Base-by-base conservation (phyloP, 2,113 vertebrate genomes). In the Parus major region DNA sequence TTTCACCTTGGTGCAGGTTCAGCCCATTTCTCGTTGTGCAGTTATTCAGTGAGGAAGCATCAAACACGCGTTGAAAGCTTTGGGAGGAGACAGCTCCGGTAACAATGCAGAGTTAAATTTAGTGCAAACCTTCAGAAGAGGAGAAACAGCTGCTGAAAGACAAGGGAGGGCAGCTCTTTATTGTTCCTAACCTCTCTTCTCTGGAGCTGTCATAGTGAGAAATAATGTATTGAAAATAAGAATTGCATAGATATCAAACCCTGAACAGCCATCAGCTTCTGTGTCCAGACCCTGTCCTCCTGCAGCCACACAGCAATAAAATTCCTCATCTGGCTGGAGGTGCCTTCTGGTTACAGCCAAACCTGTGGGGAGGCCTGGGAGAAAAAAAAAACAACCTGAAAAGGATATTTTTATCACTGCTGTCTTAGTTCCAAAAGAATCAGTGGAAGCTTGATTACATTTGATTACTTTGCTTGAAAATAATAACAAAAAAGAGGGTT, bases 31-130 rank as follows among this genome's bases (percentile, higher is more conserved):
- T 90, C 6, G 9, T 55, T 8, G 28, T 71, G 70, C 12, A 9
- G 8, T 5, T 25, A 41, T 47, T 63, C 49, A 50, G 6, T 1
- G 57, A 44, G 42, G 86, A 13, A 29, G 36, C 92, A 77, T 66
- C 71, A 77, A 47, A 63, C 23, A 1, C 27, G 2, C 10, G 70
- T 81, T 93, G 94, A 95, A 85, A 95, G 94, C 33, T 91, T 63
- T 83, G 95, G 93, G 87, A 95, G 84, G 90, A 90, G 85, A 25
- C 93, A 77, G 15, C 57, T 84, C 91, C 12, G 36, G 5, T 24
- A 82, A 92, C 77, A 86, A 88, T 36, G 49, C 29, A 8, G 13
- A 52, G 80, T 81, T 93, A 77, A 78, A 88, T 83, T 59, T 15
- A 81, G 56, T 73, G 41, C 65, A 41, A 90, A 80, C 15, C 3